Conservation (phyloP, 2,888 invertebrate species). For the Timandra comae region DNA sequence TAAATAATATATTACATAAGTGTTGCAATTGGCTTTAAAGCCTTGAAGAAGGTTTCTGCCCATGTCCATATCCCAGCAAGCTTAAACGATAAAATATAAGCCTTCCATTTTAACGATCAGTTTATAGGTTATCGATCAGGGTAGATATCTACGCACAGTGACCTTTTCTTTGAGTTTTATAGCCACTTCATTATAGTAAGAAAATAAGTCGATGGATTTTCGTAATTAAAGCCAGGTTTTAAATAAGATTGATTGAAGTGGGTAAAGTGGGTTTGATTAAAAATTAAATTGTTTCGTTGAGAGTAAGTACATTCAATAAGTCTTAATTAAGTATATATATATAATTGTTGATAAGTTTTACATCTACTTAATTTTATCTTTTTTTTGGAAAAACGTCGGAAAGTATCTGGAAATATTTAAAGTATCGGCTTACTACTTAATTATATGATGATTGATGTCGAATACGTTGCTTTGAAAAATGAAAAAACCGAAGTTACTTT, state of each 20-base stretch:
- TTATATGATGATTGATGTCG: no score
- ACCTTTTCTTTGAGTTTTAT: slow-evolving; percentile 6
- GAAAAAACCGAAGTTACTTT: no score
- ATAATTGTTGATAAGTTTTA: no score
- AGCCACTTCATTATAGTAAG: slow-evolving; percentile 9
- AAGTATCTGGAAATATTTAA: no score
- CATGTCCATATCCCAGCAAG: slow-evolving; percentile 6
- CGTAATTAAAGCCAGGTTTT: slow-evolving; percentile 9
- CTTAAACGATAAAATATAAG: slow-evolving; percentile 13
- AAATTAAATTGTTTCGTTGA: no score
- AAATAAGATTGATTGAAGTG: slow-evolving; percentile 7
- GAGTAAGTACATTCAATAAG: no score
- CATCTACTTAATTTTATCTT: no score
- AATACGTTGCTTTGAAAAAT: no score
- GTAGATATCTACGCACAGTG: no score
- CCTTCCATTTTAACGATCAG: slow-evolving; percentile 3
- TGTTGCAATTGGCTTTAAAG: slow-evolving; percentile 4
- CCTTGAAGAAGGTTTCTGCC: background rate
- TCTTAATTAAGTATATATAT: no score
- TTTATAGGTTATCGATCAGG: slow-evolving; percentile 11
- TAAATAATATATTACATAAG: slow-evolving; percentile 3
- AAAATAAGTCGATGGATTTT: slow-evolving; percentile 9
- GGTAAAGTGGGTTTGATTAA: background rate
- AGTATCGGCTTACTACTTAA: no score
- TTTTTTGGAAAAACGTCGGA: no score